Evolutionary conservation across 2,888 invertebrate species (phyloP), one percentile per base, ranked within the genome.

Genomic region (Pseudolycoriella hygida): DNA sequence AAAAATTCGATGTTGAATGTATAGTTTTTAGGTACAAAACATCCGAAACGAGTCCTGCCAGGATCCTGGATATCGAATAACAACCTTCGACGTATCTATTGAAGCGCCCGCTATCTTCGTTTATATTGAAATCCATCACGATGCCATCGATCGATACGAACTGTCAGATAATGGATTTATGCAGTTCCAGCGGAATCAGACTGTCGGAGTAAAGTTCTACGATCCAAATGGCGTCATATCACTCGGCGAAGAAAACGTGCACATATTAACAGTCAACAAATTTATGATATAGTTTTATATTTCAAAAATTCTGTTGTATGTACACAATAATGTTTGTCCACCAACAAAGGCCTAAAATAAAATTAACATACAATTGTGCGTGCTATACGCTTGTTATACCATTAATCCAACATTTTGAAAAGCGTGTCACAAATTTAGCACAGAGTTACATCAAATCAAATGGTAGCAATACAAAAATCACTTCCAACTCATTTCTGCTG

Each of bases 141-240:
- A 53, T 2, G 44, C 53, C 17, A 52, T 59, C 17, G 50, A 50
- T 2, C 51, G 54, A 10, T 61, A 62, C 49, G 54, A 50, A 31
- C 50, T 66, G 2, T 62, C 64, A 2, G 57, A 57, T 40, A 66
- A 66, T 47, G 66, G 66, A 4, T 66, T 57, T 47, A 58, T 66
- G 53, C 59, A 62, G 49, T 47, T 59, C 12, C 48, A 52, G 2
- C 60, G 64, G 12, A 53, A 59, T 17, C 55, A 60, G 49, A 56
- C 57, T 17, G 48, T 66, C 2, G 56, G 60, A 42, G 53, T 60
- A 37, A 57, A 59, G 39, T 57, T 62, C 25, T 51, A 53, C 31
- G 48, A 53, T 6, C 45, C 47, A 5, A 60, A 60, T 30, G 50
- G 56, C 31, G 48, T 39, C 2, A 49, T 14, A 5, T 19, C 37